Percentiles rank a stretch among this genome's conserved stretches.
These are phyloP conservation scores for Cassiopea xamachana DNA, from an alignment of 30 jellyfish, hydroid and myxozoan species.

Conservation along the genomic window DNA sequence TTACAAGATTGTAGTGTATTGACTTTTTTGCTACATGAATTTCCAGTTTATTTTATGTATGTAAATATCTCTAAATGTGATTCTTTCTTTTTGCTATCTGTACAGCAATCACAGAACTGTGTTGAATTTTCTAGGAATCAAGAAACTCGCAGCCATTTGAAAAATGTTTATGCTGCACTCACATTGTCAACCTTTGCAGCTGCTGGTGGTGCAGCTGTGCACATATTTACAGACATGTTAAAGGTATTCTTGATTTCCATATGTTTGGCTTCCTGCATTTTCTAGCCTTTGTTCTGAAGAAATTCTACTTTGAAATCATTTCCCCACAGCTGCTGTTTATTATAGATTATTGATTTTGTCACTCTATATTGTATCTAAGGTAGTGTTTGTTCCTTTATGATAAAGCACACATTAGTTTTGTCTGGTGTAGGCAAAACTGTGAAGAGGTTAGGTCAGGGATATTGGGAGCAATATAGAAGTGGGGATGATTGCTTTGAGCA, in stretches of 20 bases:
- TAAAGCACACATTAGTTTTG: too few relatives aligned
- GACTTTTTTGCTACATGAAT: not conserved
- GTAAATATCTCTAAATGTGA: not conserved
- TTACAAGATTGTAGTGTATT: too few relatives aligned
- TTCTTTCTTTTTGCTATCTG: not conserved
- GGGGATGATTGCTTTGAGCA: too few relatives aligned
- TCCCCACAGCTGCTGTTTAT: too few relatives aligned
- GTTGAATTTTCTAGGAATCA: slow-evolving; percentile 46
- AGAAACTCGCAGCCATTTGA: slow-evolving; percentile 82
- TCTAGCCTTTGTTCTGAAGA: not conserved
- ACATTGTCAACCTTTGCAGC: slow-evolving; percentile 84
- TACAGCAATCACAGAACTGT: not conserved
- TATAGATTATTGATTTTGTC: too few relatives aligned
- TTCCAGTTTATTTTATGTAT: not conserved
- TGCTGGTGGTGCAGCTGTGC: slow-evolving; percentile 94
- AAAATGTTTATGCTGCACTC: slow-evolving; percentile 85
- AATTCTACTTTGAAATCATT: too few relatives aligned
- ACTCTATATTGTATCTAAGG: too few relatives aligned
- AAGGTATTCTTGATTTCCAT: slow-evolving; percentile 39
- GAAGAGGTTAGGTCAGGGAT: too few relatives aligned
- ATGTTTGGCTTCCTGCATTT: not conserved
- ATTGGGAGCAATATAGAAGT: too few relatives aligned
- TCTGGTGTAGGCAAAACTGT: too few relatives aligned
- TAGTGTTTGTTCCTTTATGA: too few relatives aligned
- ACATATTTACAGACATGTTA: slow-evolving; percentile 64